Evolutionary conservation across 2,797 vertebrate genomes (phyloP).

Genomic region (Hydrophis major): DNA sequence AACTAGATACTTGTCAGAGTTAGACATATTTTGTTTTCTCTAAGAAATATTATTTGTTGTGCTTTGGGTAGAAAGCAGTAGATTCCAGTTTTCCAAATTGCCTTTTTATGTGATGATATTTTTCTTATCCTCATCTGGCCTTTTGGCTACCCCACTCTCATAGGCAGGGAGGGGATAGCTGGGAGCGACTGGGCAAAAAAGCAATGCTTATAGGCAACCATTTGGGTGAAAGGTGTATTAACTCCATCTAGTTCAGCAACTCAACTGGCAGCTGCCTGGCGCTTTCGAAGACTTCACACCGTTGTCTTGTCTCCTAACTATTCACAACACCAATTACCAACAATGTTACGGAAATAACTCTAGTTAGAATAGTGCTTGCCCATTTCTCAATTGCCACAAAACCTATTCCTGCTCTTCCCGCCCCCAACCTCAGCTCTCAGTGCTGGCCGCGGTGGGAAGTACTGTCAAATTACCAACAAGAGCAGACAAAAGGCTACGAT

Average conservation of each 20-base stretch:
- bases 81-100: constrained; percentile 14
- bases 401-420: constrained; percentile 45
- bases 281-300: constrained; percentile 39
- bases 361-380: not conserved
- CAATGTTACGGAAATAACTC: not conserved
- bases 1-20: constrained; percentile 35
- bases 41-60: constrained; percentile 38
- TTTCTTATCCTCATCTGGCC: constrained; percentile 50
- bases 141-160: constrained; percentile 41
- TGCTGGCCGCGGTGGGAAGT: not conserved
- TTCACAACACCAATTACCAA: constrained; percentile 29
- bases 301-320: not conserved
- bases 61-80: constrained; percentile 2
- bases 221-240: not conserved
- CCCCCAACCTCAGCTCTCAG: not conserved
- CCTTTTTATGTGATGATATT: not conserved
- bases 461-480: constrained; percentile 3
- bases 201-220: not conserved
- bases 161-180: not conserved
- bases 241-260: constrained; percentile 46
- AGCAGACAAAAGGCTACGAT: constrained; percentile 33
- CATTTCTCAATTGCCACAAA: constrained; percentile 43
- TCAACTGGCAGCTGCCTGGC: constrained; percentile 23
- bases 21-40: constrained; percentile 46
- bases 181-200: constrained; percentile 22